A percentile compares a stretch with the other conserved stretches of the same genome.
phyloP scores from a whole-genome alignment of 2,113 vertebrate species.

The Anarrhichthys ocellatus region DNA sequence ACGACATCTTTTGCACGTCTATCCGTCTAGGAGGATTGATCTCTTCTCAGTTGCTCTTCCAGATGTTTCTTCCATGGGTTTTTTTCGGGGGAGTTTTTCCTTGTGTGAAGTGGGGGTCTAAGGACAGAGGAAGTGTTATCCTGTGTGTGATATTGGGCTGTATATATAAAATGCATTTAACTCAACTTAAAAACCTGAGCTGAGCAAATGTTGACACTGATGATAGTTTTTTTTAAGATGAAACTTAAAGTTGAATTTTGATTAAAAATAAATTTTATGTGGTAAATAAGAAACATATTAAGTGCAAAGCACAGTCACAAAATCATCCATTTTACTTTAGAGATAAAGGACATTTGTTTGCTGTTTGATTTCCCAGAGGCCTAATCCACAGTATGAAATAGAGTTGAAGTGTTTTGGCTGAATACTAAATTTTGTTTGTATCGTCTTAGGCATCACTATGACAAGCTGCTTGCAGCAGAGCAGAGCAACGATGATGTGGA shows the following conservation, averaged over 20 bases:
- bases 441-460: conserved; percentile 75
- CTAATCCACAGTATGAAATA: not conserved
- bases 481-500: conserved; percentile 75
- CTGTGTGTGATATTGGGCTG: not conserved
- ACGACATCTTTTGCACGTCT: not conserved
- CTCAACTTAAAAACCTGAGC: not conserved
- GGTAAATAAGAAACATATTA: not conserved
- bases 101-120: not conserved
- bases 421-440: not conserved
- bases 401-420: not conserved
- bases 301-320: not conserved
- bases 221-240: not conserved
- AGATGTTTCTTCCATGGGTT: not conserved
- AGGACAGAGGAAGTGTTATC: not conserved
- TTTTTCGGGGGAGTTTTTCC: too few relatives aligned
- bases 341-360: not conserved
- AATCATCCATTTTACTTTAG: not conserved
- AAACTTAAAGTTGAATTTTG: not conserved
- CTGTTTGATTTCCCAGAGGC: not conserved
- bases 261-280: not conserved
- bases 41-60: not conserved
- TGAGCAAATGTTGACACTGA: not conserved
- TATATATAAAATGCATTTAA: not conserved
- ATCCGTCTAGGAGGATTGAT: not conserved
- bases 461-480: conserved; percentile 47